Conservation (phyloP, 2,113 vertebrate genomes). For the Boulengeromyrus knoepffleri region DNA sequence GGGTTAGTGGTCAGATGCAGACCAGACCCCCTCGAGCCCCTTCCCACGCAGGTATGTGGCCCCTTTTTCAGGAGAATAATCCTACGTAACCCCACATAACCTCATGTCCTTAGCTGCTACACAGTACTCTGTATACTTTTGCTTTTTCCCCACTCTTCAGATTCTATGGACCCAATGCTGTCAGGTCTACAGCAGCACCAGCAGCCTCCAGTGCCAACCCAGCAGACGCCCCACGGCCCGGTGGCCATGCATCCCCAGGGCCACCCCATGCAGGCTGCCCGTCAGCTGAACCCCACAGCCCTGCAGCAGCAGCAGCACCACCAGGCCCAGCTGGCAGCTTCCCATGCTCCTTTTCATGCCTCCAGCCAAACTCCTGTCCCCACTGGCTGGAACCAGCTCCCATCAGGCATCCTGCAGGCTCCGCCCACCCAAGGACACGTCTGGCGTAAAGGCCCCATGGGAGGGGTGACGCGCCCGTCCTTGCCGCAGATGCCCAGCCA, state of each 20-base stretch:
- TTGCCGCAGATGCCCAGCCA: conserved; percentile 80
- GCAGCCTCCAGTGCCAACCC: conserved; percentile 70
- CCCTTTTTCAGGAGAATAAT: background rate
- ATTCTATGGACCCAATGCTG: conserved; percentile 85
- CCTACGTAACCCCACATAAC: background rate
- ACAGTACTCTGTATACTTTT: background rate
- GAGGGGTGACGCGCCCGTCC: conserved; percentile 63
- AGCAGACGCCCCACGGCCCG: conserved; percentile 71
- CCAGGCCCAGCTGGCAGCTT: conserved; percentile 59
- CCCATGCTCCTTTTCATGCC: conserved; percentile 66
- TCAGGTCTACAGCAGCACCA: conserved; percentile 73
- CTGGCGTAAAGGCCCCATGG: conserved; percentile 90
- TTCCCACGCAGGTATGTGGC: conserved; percentile 76
- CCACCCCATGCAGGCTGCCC: conserved; percentile 80
- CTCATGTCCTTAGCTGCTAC: background rate
- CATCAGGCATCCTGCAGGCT: conserved; percentile 80
- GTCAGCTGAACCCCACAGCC: conserved; percentile 80
- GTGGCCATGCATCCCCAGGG: conserved; percentile 77
- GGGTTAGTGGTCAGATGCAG: conserved; percentile 78
- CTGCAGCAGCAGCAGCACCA: conserved; percentile 75
- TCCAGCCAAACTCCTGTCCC: conserved; percentile 56
- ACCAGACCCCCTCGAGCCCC: conserved; percentile 75
- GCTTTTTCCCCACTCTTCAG: conserved; percentile 50
- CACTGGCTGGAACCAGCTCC: conserved; percentile 89
- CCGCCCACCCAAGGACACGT: conserved; percentile 68